These are phyloP conservation scores for Xyrauchen texanus DNA, from an alignment of 2,113 vertebrate genomes.

Conservation along the genomic window DNA sequence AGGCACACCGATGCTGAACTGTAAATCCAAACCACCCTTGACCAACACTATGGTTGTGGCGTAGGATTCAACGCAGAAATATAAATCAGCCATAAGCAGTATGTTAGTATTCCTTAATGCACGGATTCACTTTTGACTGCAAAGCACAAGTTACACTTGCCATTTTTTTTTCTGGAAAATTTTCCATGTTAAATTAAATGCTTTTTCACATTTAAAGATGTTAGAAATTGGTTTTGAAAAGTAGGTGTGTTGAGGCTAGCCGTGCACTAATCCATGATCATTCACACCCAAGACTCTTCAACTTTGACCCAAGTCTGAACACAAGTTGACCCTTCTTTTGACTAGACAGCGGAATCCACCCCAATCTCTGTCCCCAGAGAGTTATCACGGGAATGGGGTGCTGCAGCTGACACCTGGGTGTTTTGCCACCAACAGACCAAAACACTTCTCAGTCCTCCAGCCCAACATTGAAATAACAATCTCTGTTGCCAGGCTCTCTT, in stretches of 20 bases:
- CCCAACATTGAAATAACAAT: constrained; percentile 28
- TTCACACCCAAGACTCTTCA: not conserved
- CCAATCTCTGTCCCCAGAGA: not conserved
- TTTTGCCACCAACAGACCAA: constrained; percentile 10
- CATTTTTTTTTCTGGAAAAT: too few species aligned
- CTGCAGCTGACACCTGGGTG: constrained; percentile 29
- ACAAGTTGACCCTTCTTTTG: constrained; percentile 26
- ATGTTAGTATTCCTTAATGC: too few species aligned
- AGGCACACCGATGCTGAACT: too few species aligned
- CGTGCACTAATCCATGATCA: not conserved
- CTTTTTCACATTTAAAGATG: too few species aligned
- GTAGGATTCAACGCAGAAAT: too few species aligned
- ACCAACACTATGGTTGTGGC: too few species aligned
- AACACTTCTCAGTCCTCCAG: not conserved
- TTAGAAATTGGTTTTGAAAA: not conserved
- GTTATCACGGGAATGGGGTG: constrained; percentile 13
- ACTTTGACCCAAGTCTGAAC: constrained; percentile 21
- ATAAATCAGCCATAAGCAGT: too few species aligned
- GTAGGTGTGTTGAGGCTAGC: not conserved
- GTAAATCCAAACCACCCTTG: too few species aligned
- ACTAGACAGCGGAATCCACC: constrained; percentile 4
- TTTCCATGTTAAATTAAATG: too few species aligned
- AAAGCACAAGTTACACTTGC: too few species aligned
- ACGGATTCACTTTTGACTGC: too few species aligned
- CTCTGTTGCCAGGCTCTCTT: not conserved